Evolutionary conservation across 2,113 vertebrate species (phyloP).

Genomic region (Gyps fulvus): DNA sequence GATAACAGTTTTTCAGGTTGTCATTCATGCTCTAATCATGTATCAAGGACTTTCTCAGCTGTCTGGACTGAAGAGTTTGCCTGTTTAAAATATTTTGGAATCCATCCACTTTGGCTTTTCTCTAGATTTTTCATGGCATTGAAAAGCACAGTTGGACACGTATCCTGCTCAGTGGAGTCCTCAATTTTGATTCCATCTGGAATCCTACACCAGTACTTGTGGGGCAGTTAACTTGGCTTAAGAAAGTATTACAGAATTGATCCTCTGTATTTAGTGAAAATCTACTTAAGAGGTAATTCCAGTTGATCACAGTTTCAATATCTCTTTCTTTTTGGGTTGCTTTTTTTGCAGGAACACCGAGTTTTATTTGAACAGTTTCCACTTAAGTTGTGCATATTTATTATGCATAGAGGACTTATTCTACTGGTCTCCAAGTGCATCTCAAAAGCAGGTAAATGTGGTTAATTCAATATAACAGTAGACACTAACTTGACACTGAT

Average conservation of each 20-base stretch:
- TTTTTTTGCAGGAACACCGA: background rate
- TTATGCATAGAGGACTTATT: background rate
- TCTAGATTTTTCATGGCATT: background rate
- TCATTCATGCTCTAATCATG: background rate
- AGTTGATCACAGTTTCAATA: background rate
- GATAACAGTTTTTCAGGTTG: background rate
- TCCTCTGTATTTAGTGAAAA: background rate
- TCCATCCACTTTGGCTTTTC: background rate
- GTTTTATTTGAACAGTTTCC: background rate
- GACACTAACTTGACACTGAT: background rate
- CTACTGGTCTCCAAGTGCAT: background rate
- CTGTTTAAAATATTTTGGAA: slow-evolving; percentile 20
- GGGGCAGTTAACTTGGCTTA: background rate
- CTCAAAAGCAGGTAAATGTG: background rate
- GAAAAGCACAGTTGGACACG: background rate
- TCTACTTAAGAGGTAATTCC: background rate
- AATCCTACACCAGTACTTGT: background rate
- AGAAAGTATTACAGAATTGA: background rate
- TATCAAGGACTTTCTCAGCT: slow-evolving; percentile 13
- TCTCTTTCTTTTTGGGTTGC: background rate
- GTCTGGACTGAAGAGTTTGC: background rate
- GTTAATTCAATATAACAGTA: background rate
- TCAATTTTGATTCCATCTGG: background rate
- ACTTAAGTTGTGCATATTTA: background rate
- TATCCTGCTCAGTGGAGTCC: background rate